Conservation (phyloP, 2,888 invertebrate species). For the Limenitis arthemis region DNA sequence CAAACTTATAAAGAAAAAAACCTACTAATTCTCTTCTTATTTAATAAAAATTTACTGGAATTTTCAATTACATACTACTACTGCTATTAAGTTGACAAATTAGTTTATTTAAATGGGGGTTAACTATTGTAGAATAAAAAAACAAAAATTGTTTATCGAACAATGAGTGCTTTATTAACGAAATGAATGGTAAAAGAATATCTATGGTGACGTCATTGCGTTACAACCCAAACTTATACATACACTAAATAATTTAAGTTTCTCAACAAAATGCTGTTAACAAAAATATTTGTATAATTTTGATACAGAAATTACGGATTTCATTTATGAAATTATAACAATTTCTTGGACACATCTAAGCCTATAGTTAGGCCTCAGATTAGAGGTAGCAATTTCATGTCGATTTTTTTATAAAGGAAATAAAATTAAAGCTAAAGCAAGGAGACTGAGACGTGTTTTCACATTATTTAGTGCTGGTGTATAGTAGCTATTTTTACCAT, state of each 20-base stretch:
- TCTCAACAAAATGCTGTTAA: constrained; percentile 23
- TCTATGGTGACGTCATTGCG: constrained; percentile 55
- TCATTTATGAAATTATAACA: constrained; percentile 33
- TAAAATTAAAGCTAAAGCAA: too few species aligned
- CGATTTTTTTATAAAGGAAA: constrained; percentile 8
- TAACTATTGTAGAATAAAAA: background rate
- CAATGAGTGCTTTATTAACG: constrained; percentile 72
- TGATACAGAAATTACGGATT: constrained; percentile 47
- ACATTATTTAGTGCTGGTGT: too few species aligned
- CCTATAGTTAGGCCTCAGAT: constrained; percentile 40
- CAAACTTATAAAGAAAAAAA: too few species aligned
- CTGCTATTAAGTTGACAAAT: too few species aligned
- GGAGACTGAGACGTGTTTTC: too few species aligned
- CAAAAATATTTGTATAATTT: constrained; percentile 26
- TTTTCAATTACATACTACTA: too few species aligned
- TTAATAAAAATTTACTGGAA: too few species aligned
- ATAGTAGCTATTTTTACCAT: too few species aligned
- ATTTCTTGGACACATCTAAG: constrained; percentile 34
- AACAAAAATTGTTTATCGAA: constrained; percentile 34
- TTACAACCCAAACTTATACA: constrained; percentile 54
- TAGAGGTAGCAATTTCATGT: constrained; percentile 34
- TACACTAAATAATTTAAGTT: constrained; percentile 26
- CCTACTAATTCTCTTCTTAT: too few species aligned
- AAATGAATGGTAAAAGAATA: constrained; percentile 65
- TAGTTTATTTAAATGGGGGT: background rate